Conservation (phyloP, 2,888 invertebrate species). For the Noctua janthina region DNA sequence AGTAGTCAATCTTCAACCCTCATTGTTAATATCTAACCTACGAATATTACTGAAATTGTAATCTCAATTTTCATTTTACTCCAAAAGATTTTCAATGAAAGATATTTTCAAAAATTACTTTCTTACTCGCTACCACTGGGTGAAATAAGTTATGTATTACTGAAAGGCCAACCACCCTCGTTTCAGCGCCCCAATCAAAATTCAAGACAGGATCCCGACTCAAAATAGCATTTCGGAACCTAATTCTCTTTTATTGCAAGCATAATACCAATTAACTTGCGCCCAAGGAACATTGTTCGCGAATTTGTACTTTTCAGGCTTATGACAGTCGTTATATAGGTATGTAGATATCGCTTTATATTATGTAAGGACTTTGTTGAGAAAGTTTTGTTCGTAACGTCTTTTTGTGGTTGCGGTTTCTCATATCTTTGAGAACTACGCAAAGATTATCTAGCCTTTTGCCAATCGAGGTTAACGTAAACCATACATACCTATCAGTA, state of each 20-base stretch:
- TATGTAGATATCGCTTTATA: conserved; percentile 31
- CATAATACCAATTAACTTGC: conserved; percentile 72
- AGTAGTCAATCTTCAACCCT: background rate
- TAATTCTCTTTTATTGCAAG: conserved; percentile 76
- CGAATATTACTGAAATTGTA: too few relatives aligned
- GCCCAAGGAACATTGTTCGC: conserved; percentile 46
- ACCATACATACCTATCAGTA: background rate
- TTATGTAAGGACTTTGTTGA: conserved; percentile 17
- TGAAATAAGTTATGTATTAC: conserved; percentile 50
- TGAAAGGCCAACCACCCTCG: conserved; percentile 22
- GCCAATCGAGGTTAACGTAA: background rate
- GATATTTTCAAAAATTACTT: too few relatives aligned
- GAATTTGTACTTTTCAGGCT: conserved; percentile 40
- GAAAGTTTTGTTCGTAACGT: background rate
- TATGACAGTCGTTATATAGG: conserved; percentile 27
- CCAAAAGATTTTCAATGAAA: too few relatives aligned
- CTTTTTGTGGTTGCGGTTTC: background rate
- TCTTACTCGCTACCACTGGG: background rate
- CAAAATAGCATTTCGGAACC: conserved; percentile 74
- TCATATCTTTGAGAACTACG: background rate
- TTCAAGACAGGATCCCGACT: conserved; percentile 74
- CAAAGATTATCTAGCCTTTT: background rate
- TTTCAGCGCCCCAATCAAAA: conserved; percentile 70
- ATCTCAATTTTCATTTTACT: too few relatives aligned
- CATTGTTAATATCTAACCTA: background rate